Conservation (phyloP, 2,888 invertebrate genomes). For the Agriopis marginaria region DNA sequence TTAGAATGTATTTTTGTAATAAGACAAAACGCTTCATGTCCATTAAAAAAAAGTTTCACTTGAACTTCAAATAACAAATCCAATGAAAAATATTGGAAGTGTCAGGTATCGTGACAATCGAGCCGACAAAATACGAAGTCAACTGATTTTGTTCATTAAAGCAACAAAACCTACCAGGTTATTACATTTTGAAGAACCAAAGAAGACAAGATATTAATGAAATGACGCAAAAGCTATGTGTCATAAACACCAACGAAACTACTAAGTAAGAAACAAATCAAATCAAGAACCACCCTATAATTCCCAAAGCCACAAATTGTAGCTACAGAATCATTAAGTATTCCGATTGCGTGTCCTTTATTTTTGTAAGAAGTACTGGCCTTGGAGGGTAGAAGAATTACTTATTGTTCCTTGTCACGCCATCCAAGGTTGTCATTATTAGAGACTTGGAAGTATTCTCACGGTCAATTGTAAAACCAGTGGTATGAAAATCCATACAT, state of each 20-base stretch:
- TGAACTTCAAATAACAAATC: too few species aligned
- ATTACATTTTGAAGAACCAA: background rate
- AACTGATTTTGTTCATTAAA: too few species aligned
- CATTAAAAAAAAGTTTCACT: too few species aligned
- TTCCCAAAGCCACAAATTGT: conserved; percentile 20
- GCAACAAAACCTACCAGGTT: background rate
- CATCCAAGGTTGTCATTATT: conserved; percentile 25
- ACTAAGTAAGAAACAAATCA: conserved; percentile 24
- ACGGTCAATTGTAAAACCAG: conserved; percentile 17
- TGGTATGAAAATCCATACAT: too few species aligned
- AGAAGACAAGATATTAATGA: background rate
- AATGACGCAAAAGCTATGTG: background rate
- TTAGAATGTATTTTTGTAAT: too few species aligned
- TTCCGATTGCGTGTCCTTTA: conserved; percentile 32
- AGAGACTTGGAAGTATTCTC: conserved; percentile 14
- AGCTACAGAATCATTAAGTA: conserved; percentile 19
- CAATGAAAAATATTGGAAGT: too few species aligned
- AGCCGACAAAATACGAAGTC: too few species aligned
- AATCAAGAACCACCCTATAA: conserved; percentile 16
- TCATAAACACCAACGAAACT: conserved; percentile 7
- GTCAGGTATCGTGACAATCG: too few species aligned
- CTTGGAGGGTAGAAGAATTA: conserved; percentile 21
- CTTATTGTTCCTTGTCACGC: conserved; percentile 34
- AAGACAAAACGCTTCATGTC: too few species aligned
- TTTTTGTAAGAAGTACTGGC: conserved; percentile 29